Percentiles rank a stretch among this genome's conserved stretches.
phyloP scores from a whole-genome alignment of 2,113 vertebrate species.

The Anolis carolinensis region DNA sequence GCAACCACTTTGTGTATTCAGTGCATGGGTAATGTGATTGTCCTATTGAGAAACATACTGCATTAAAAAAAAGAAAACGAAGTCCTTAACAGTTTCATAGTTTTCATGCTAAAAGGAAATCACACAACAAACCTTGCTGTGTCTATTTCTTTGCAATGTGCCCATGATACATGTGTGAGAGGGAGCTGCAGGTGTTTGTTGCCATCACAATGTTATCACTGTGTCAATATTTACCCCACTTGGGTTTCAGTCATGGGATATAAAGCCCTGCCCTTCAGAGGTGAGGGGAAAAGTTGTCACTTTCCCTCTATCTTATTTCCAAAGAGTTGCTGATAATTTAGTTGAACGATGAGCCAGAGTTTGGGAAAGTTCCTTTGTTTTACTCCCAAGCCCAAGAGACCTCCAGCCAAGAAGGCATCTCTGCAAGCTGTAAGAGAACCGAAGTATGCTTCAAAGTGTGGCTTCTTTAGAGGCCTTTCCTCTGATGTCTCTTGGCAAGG shows the following conservation, averaged over 20 bases:
- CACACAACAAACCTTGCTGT: not conserved
- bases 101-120: constrained; percentile 40
- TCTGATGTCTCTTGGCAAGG: not conserved
- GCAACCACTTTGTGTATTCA: constrained; percentile 44
- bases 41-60: constrained; percentile 2
- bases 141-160: constrained; percentile 57
- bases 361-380: no score
- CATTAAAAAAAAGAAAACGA: constrained; percentile 50
- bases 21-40: constrained; percentile 24
- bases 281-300: constrained; percentile 12
- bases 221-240: constrained; percentile 66
- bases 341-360: no score
- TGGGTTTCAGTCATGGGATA: constrained; percentile 48
- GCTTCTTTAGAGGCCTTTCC: no score
- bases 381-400: no score
- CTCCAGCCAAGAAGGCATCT: no score
- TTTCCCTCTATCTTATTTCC: constrained; percentile 9
- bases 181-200: constrained; percentile 60
- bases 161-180: constrained; percentile 38
- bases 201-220: constrained; percentile 56
- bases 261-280: constrained; percentile 43
- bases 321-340: not conserved
- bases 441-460: no score
- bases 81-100: constrained; percentile 50
- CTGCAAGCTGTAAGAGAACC: no score